Base-by-base conservation (phyloP, 2,113 vertebrate genomes). In the Coreoperca whiteheadi region DNA sequence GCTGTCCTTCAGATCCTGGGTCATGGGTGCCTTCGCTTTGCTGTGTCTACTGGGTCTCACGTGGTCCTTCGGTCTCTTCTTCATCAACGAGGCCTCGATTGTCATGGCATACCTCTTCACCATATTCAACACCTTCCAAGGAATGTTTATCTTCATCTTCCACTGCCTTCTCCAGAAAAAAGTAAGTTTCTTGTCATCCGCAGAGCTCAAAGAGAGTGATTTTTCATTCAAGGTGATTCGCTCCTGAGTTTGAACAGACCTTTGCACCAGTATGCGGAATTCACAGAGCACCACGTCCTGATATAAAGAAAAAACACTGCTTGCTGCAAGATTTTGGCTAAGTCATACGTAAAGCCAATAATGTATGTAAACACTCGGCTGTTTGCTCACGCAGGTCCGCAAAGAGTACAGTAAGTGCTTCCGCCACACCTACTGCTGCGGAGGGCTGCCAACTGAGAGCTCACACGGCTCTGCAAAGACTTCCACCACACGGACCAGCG, bases 91-190 rank as follows among this genome's bases (percentile, higher is more conserved):
- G 88, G 97, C 97, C 83, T 98, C 98, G 0, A 87, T 99, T 67
- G 98, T 99, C 91, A 97, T 99, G 97, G 98, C 98, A 0, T 99
- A 99, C 91, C 98, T 99, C 90, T 99, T 99, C 95, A 99, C 98
- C 90, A 97, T 99, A 91, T 99, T 98, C 95, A 99, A 99, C 94
- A 96, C 98, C 90, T 98, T 99, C 93, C 98, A 99, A 94, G 98
- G 98, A 93, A 96, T 98, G 97, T 99, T 99, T 93, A 98, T 99
- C 96, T 99, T 99, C 94, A 97, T 99, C 95, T 99, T 99, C 91
- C 97, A 99, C 88, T 99, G 98, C 92, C 96, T 98, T 51, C 98
- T 99, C 80, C 98, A 99, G 94, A 99, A 99, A 94, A 99, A 99
- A 95, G 98, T 99, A 95, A 96, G 97, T 72, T 20, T 41, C 2